Evolutionary conservation across 2,113 vertebrate genomes (phyloP), one percentile per base, ranked within the genome.

Genomic region (Todiramphus saurophagus): DNA sequence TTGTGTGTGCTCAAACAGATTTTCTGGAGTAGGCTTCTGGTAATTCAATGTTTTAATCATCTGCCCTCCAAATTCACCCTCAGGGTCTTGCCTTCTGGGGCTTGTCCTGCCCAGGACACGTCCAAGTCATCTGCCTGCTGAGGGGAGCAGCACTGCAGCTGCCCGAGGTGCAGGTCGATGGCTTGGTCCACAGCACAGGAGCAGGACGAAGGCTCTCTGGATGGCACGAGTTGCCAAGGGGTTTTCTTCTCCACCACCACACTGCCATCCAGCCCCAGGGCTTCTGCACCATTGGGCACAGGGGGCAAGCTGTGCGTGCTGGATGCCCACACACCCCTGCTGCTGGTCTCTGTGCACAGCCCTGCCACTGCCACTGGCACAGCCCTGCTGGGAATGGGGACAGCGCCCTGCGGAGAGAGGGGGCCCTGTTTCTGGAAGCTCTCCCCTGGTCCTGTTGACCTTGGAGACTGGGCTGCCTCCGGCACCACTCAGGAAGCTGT

Each of bases 101-200:
- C 27, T 92, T 43, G 13, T 3, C 77, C 69, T 31, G 63, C 16
- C 39, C 3, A 15, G 58, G 27, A 33, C 39, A 39, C 28, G 4
- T 30, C 21, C 59, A 10, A 12, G 35, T 33, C 63, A 24, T 13
- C 62, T 25, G 17, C 41, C 31, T 37, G 72, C 58, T 3, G 1
- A 28, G 25, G 33, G 35, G 21, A 13, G 41, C 67, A 9, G 41
- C 2, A 3, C 55, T 1, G 5, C 55, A 12, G 43, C 24, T 4
- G 1, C 46, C 46, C 15, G 11, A 46, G 79, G 56, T 6, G 1
- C 6, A 1, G 33, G 30, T 6, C 2, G 27, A 59, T 2, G 8
- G 27, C 6, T 70, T 1, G 0, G 25, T 23, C 39, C 0, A 0
- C 44, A 17, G n/a, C 4, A 0, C 4, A 0, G 1, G 15, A 30